A percentile compares a stretch with the other conserved stretches of the same genome.
These are phyloP conservation scores for Drosophila siamana DNA, from an alignment of 2,888 invertebrate species.

Conservation along the genomic window DNA sequence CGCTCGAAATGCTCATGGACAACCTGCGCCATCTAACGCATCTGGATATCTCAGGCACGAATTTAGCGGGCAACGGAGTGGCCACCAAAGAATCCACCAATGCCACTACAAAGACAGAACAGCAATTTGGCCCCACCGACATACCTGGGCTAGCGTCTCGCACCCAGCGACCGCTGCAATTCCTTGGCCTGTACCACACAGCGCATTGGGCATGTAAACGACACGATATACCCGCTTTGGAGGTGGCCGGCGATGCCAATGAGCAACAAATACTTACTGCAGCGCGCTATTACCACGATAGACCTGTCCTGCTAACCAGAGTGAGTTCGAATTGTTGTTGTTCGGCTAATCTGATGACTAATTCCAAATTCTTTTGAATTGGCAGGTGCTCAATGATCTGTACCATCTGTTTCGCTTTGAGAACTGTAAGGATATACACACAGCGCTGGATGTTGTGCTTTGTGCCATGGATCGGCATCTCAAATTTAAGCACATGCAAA, in stretches of 20 bases:
- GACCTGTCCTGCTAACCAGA: constrained; percentile 91
- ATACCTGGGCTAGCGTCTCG: constrained; percentile 94
- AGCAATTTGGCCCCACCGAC: constrained; percentile 86
- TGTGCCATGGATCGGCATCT: constrained; percentile 96
- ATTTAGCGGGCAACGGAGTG: constrained; percentile 94
- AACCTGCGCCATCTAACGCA: constrained; percentile 91
- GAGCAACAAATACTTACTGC: constrained; percentile 96
- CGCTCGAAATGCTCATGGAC: constrained; percentile 89
- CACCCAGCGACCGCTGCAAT: constrained; percentile 92
- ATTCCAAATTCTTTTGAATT: neutral
- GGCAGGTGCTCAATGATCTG: constrained; percentile 94
- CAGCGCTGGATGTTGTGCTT: constrained; percentile 92
- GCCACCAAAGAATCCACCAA: constrained; percentile 86
- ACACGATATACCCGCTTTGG: constrained; percentile 95
- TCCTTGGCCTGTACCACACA: constrained; percentile 96
- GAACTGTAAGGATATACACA: constrained; percentile 90
- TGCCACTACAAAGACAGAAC: constrained; percentile 68
- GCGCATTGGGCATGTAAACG: constrained; percentile 95
- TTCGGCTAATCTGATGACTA: neutral
- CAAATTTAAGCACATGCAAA: constrained; percentile 95
- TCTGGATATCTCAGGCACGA: constrained; percentile 98
- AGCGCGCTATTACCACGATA: constrained; percentile 92
- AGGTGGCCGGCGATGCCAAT: constrained; percentile 96
- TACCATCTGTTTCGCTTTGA: constrained; percentile 95
- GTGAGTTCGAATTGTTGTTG: constrained; percentile 56